Conservation (phyloP, 2,797 vertebrate species). For the Neosilurus mollespiculum region DNA sequence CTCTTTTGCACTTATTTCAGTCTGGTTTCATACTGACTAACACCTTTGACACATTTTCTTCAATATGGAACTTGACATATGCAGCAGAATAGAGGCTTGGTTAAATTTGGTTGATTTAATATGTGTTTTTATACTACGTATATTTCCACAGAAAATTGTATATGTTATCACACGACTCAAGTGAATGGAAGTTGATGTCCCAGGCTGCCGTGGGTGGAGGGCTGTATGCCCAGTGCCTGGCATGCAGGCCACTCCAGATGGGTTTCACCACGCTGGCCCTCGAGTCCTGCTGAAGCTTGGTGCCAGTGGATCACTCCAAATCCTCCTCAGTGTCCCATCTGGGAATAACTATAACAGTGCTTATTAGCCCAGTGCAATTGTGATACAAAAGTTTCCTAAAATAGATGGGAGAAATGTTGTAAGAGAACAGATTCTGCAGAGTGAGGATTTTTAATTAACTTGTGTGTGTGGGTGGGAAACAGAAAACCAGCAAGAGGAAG, state of each 20-base stretch:
- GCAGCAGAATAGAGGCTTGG: constrained; percentile 1
- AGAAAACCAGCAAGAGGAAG: neutral
- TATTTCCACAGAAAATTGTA: neutral
- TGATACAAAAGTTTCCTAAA: constrained; percentile 30
- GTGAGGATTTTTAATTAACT: constrained; percentile 4
- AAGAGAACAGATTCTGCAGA: constrained; percentile 19
- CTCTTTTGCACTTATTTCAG: constrained; percentile 22
- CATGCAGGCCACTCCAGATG: constrained; percentile 49
- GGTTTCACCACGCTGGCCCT: constrained; percentile 37
- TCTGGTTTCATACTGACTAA: constrained; percentile 9
- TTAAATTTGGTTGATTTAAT: neutral
- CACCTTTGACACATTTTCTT: neutral
- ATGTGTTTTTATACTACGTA: neutral
- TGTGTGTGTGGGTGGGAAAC: neutral
- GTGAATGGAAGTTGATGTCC: constrained; percentile 32
- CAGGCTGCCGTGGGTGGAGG: constrained; percentile 41
- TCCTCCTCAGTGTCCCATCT: constrained; percentile 22
- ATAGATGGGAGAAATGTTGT: constrained; percentile 41
- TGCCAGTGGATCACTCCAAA: constrained; percentile 24
- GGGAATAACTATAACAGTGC: constrained; percentile 29
- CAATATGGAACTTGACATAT: neutral
- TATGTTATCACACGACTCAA: constrained; percentile 3
- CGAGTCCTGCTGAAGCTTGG: constrained; percentile 15
- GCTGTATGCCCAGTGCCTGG: constrained; percentile 40
- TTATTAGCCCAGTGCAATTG: constrained; percentile 35